phyloP scores from a whole-genome alignment of 2,888 invertebrate species.

The Syritta pipiens region DNA sequence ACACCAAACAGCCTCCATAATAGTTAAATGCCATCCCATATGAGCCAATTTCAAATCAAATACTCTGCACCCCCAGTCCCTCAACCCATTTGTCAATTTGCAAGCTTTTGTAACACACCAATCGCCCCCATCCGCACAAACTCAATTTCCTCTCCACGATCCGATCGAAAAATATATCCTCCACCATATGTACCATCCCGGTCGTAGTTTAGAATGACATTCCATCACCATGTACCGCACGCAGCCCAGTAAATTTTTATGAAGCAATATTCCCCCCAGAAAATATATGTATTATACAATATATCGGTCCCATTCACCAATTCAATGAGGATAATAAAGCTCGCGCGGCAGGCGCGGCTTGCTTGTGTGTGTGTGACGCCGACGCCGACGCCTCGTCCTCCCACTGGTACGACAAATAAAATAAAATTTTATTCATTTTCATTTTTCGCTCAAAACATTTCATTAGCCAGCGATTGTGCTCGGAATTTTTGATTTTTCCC shows the following conservation, averaged over 20 bases:
- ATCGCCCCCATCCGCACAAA: slow-evolving; percentile 10
- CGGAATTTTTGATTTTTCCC: slow-evolving; percentile 64
- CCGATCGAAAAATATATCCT: slow-evolving; percentile 37
- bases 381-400: slow-evolving; percentile 6
- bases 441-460: slow-evolving; percentile 70
- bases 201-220: slow-evolving; percentile 68
- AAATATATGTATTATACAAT: slow-evolving; percentile 44
- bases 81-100: slow-evolving; percentile 48
- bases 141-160: slow-evolving; percentile 55
- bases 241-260: slow-evolving; percentile 69
- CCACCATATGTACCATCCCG: slow-evolving; percentile 45
- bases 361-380: background rate
- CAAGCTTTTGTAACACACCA: slow-evolving; percentile 30
- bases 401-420: slow-evolving; percentile 61
- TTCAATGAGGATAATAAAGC: slow-evolving; percentile 67
- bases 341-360: slow-evolving; percentile 38
- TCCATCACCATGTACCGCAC: slow-evolving; percentile 69
- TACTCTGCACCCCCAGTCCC: slow-evolving; percentile 14
- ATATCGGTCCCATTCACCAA: slow-evolving; percentile 57
- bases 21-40: slow-evolving; percentile 54
- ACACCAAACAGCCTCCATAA: slow-evolving; percentile 57
- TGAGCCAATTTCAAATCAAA: slow-evolving; percentile 55
- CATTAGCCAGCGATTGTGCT: slow-evolving; percentile 69
- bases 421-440: slow-evolving; percentile 70
- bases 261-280: slow-evolving; percentile 60